These are phyloP conservation scores for Xenus cinereus DNA, from an alignment of 2,113 vertebrate genomes.

Conservation along the genomic window DNA sequence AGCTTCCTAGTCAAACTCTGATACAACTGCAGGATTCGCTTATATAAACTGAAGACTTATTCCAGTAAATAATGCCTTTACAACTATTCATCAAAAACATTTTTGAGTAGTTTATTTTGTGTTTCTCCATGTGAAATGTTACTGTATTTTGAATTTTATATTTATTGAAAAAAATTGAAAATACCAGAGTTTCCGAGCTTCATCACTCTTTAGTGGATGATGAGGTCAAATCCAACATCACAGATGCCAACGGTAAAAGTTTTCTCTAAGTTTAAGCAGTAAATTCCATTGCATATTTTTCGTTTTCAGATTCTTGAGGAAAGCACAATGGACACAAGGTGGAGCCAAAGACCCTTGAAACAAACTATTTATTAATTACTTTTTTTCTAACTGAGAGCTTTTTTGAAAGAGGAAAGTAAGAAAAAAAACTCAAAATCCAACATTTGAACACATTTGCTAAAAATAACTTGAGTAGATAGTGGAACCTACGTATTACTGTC, in stretches of 20 bases:
- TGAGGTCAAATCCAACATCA: background rate
- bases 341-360: conserved; percentile 68
- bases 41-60: background rate
- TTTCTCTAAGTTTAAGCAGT: background rate
- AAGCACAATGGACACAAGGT: conserved; percentile 46
- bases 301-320: background rate
- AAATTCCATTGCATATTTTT: background rate
- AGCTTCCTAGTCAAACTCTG: background rate
- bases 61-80: background rate
- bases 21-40: background rate
- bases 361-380: background rate
- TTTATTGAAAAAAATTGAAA: background rate
- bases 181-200: background rate
- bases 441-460: conserved; percentile 35
- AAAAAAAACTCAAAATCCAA: background rate
- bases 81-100: accelerated
- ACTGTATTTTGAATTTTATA: background rate
- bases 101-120: background rate
- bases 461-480: background rate
- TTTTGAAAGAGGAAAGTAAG: background rate
- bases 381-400: background rate
- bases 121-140: background rate
- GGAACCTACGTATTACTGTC: conserved; percentile 17
- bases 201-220: background rate
- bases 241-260: background rate